These are phyloP conservation scores for Heliconius ismenius DNA, from an alignment of 2,888 invertebrate species.

Conservation along the genomic window DNA sequence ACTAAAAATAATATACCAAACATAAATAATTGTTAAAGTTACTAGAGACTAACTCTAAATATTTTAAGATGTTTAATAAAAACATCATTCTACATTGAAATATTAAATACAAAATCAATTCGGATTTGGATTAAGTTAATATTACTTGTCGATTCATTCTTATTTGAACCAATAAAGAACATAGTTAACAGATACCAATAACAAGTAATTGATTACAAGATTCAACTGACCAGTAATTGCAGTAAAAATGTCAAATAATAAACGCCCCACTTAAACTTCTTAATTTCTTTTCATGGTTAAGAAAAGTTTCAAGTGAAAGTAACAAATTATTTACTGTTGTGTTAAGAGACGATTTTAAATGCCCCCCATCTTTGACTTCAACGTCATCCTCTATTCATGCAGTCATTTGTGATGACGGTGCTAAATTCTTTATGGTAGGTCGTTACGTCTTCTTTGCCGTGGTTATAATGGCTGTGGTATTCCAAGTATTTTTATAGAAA, in stretches of 20 bases:
- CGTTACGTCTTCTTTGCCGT: constrained; percentile 26
- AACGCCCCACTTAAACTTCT: constrained; percentile 25
- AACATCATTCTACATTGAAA: too few species aligned
- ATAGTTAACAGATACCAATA: background rate
- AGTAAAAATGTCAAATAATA: constrained; percentile 17
- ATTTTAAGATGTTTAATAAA: too few species aligned
- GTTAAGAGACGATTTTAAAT: constrained; percentile 59
- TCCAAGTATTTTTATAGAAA: constrained; percentile 1
- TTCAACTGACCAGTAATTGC: constrained; percentile 3
- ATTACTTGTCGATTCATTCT: background rate
- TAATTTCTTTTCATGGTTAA: constrained; percentile 33
- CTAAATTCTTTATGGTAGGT: constrained; percentile 38
- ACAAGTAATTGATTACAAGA: constrained; percentile 2
- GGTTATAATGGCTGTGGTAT: constrained; percentile 21
- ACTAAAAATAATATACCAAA: background rate
- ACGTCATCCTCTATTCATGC: constrained; percentile 62
- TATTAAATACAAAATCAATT: background rate
- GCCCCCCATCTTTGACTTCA: constrained; percentile 59
- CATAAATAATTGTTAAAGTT: background rate
- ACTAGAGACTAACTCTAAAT: background rate
- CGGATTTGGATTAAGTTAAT: background rate
- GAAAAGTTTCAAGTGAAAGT: constrained; percentile 61
- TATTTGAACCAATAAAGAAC: background rate
- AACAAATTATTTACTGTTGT: constrained; percentile 56
- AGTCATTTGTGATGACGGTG: constrained; percentile 50